These are phyloP conservation scores for Crotalus viridis DNA, from an alignment of 2,113 vertebrate genomes.

Conservation along the genomic window DNA sequence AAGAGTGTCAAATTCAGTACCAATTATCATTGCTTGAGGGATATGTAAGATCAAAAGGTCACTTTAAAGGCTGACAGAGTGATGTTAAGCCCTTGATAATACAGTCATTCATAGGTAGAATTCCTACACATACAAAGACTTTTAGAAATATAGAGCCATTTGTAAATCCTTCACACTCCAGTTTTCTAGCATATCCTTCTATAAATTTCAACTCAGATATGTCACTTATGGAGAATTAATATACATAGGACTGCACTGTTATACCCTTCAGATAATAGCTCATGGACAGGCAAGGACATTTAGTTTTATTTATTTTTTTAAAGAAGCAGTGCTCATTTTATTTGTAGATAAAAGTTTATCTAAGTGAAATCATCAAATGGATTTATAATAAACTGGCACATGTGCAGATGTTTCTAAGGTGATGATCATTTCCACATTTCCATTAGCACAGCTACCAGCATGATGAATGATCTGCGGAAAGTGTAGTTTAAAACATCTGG, in stretches of 20 bases:
- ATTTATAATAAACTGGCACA: neutral
- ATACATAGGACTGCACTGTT: neutral
- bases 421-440: neutral
- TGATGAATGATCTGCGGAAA: neutral
- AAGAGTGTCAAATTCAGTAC: neutral
- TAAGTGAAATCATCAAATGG: neutral
- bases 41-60: neutral
- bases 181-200: neutral
- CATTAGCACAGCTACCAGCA: neutral
- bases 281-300: neutral
- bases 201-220: neutral
- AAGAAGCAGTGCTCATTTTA: neutral
- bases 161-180: neutral
- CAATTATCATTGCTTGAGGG: constrained; percentile 22
- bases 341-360: neutral
- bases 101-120: neutral
- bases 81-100: neutral
- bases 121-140: neutral
- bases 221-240: neutral
- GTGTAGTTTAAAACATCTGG: neutral
- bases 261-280: neutral
- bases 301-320: neutral
- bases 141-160: neutral
- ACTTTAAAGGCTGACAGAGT: neutral
- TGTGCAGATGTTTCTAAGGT: neutral